Evolutionary conservation across 2,113 vertebrate genomes (phyloP), one percentile per base, ranked within the genome.

Genomic region (Neomonachus schauinslandi): DNA sequence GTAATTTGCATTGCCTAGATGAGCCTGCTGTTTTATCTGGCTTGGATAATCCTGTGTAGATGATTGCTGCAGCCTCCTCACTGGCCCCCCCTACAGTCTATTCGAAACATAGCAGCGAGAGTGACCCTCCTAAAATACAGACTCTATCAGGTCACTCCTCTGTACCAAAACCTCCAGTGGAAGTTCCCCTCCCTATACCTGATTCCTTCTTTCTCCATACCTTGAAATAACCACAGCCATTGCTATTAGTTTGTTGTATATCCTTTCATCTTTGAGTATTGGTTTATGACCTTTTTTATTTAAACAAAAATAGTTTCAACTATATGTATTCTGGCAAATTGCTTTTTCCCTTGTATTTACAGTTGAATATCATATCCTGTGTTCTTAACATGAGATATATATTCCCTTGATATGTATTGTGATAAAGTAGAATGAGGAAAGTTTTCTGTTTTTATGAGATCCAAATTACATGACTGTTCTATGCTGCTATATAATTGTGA

Each of bases 211-310:
- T 33, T n/a, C 42, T 83, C 7, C 69, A 4, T 65, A 36, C 36
- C 15, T 51, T 59, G 46, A 80, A 57, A 55, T 63, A 89, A 61
- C 33, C 33, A 46, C 28, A 81, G 39, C 12, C 53, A 51, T 86
- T 89, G 88, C 65, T 63, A 1, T 24, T 33, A 81, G 33, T n/a
- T 63, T 84, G 31, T 12, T 77, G 9, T 31, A 39, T 67, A 76
- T 67, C 57, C 57, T 95, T 94, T 49, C 83, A 79, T 59, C 18
- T 67, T 24, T 59, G 18, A 57, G 19, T 87, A 88, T 79, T 88
- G 33, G n/a, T 85, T 55, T 74, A 31, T 13, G 46, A 74, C 74
- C 7, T 36, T 84, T 97, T 91, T 59, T 57, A 92, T 93, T 83
- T 59, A 83, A 83, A 61, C 12, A 83, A 61, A 89, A 85, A 88